Percentiles rank a stretch among this genome's conserved stretches.
phyloP scores from a whole-genome alignment of 2,797 vertebrate genomes.

The Bovichtus variegatus region DNA sequence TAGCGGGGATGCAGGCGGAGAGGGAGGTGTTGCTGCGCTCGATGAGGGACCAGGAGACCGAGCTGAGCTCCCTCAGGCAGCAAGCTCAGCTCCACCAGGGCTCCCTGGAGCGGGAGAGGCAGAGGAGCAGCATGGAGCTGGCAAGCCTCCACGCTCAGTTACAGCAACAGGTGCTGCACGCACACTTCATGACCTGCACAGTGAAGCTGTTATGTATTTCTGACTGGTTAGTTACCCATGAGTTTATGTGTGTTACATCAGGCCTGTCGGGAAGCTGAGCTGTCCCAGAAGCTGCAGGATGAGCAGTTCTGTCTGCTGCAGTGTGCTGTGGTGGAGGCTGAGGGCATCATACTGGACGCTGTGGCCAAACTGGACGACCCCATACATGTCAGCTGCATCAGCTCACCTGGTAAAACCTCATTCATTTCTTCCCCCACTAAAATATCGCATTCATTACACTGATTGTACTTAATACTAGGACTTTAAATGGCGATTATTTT shows the following conservation, averaged over 20 bases:
- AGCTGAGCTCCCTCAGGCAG: conserved; percentile 80
- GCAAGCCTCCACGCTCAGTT: conserved; percentile 76
- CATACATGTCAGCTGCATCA: conserved; percentile 87
- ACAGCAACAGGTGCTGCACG: conserved; percentile 82
- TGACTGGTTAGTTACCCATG: background rate
- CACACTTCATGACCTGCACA: background rate
- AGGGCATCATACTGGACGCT: conserved; percentile 91
- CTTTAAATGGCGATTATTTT: background rate
- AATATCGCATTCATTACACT: background rate
- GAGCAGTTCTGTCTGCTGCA: conserved; percentile 89
- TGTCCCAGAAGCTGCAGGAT: conserved; percentile 81
- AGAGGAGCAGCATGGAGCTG: conserved; percentile 71
- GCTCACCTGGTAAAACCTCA: conserved; percentile 88
- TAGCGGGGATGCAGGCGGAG: conserved; percentile 86
- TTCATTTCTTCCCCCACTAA: background rate
- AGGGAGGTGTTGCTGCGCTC: conserved; percentile 78
- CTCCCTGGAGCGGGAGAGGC: conserved; percentile 80
- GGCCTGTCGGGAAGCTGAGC: conserved; percentile 79
- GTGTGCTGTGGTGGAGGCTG: conserved; percentile 86
- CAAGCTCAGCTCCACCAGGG: conserved; percentile 82
- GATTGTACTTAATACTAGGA: background rate
- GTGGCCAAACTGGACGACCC: conserved; percentile 92
- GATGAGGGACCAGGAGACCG: conserved; percentile 75
- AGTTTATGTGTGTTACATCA: conserved; percentile 58
- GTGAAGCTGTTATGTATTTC: background rate